Conservation (phyloP, 2,888 invertebrate species). For the Macrostomum cliftonense region DNA sequence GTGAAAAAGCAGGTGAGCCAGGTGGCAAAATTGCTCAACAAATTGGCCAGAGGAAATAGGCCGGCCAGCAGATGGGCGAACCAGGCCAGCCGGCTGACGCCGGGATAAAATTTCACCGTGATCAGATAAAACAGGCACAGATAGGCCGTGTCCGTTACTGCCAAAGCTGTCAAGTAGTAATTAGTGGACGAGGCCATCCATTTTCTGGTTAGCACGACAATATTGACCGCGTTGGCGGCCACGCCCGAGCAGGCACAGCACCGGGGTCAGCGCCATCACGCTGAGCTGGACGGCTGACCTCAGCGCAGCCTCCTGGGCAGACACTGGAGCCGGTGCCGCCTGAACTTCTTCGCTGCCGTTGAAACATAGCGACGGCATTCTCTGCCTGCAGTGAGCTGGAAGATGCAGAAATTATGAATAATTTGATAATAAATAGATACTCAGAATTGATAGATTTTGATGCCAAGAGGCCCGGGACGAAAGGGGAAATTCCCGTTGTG, state of each 20-base stretch:
- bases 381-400: too few relatives aligned
- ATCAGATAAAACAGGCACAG: constrained; percentile 25
- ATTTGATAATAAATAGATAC: too few relatives aligned
- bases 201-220: constrained; percentile 26
- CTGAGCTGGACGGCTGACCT: too few relatives aligned
- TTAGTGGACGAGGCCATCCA: constrained; percentile 32
- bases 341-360: too few relatives aligned
- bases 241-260: constrained; percentile 24
- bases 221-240: constrained; percentile 28
- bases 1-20: constrained; percentile 59
- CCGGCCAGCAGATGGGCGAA: constrained; percentile 15
- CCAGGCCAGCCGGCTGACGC: neutral
- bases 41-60: constrained; percentile 49
- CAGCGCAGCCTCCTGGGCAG: too few relatives aligned
- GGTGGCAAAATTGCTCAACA: constrained; percentile 49
- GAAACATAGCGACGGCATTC: too few relatives aligned
- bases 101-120: constrained; percentile 1
- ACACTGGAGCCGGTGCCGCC: too few relatives aligned
- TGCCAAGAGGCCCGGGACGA: too few relatives aligned
- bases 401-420: too few relatives aligned
- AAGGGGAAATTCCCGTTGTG: too few relatives aligned
- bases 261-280: constrained; percentile 12
- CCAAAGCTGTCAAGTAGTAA: constrained; percentile 51
- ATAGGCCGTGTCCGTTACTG: constrained; percentile 52
- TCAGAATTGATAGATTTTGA: too few relatives aligned